Conservation (phyloP, 2,113 vertebrate species). For the Ptilorrhoa leucosticta region DNA sequence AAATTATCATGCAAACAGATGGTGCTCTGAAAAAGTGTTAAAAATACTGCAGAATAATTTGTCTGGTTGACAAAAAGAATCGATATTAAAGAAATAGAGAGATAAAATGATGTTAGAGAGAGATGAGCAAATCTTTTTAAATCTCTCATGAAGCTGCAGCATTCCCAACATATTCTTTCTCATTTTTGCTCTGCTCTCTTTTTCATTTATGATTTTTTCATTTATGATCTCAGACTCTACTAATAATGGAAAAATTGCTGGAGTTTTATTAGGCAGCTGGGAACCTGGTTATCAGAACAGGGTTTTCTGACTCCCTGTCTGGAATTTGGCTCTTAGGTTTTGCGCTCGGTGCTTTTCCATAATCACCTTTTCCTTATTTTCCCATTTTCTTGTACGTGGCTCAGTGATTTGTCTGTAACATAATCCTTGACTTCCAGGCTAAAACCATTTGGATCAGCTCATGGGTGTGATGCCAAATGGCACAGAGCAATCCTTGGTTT, state of each 20-base stretch:
- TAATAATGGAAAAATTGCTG: neutral
- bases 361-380: neutral
- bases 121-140: neutral
- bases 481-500: neutral
- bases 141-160: neutral
- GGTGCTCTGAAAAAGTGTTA: neutral
- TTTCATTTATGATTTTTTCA: neutral
- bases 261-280: neutral
- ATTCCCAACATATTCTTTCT: neutral
- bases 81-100: neutral
- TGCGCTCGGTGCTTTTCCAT: neutral
- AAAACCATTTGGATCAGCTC: neutral
- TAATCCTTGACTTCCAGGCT: neutral
- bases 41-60: conserved; percentile 5
- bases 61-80: neutral
- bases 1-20: conserved; percentile 21
- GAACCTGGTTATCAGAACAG: neutral
- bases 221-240: neutral
- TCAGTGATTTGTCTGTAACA: neutral
- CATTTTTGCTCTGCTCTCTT: neutral
- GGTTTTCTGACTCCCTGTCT: neutral
- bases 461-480: neutral
- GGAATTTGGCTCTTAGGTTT: neutral
- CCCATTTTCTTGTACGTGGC: neutral
- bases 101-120: neutral